A percentile compares a stretch with the other conserved stretches of the same genome.
Conservation (phyloP, 2,797 vertebrate species). For the Sebastes baramenuke region DNA sequence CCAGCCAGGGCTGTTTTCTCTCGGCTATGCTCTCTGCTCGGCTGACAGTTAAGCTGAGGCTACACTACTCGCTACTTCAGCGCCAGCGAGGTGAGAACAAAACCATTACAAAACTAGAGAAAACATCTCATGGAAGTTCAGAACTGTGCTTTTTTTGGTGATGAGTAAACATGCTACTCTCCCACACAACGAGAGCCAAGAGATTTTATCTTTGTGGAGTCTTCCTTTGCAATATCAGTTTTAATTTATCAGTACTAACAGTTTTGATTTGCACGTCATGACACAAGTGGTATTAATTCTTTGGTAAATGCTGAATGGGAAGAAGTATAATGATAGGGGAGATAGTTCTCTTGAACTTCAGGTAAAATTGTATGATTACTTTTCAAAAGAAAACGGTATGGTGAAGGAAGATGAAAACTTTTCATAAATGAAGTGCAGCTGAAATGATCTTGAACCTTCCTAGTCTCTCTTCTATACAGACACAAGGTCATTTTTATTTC, state of each 20-base stretch:
- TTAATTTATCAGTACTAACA: not conserved
- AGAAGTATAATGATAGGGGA: not conserved
- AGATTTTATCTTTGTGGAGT: not conserved
- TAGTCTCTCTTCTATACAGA: not conserved
- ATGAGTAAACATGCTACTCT: conserved; percentile 29
- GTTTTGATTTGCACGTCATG: conserved; percentile 2
- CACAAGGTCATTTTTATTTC: not conserved
- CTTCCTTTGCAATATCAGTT: not conserved
- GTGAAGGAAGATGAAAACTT: conserved; percentile 8
- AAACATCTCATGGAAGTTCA: conserved; percentile 66
- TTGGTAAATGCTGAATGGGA: not conserved
- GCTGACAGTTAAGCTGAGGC: conserved; percentile 76
- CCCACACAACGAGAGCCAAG: not conserved
- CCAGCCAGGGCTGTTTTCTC: conserved; percentile 79
- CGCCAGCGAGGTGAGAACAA: conserved; percentile 75
- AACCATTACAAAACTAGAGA: conserved; percentile 68
- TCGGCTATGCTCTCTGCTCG: conserved; percentile 69
- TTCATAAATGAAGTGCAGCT: not conserved
- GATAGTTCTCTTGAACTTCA: conserved; percentile 7
- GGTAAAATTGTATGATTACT: not conserved
- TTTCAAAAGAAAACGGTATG: conserved; percentile 8
- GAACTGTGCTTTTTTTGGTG: conserved; percentile 35
- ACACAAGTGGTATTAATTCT: not conserved
- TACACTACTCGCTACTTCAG: conserved; percentile 63
- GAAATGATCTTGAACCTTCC: conserved; percentile 17